These are phyloP conservation scores for Ptychodera flava DNA, from an alignment of 35 echinoderm and acorn worm genomes.

Conservation along the genomic window DNA sequence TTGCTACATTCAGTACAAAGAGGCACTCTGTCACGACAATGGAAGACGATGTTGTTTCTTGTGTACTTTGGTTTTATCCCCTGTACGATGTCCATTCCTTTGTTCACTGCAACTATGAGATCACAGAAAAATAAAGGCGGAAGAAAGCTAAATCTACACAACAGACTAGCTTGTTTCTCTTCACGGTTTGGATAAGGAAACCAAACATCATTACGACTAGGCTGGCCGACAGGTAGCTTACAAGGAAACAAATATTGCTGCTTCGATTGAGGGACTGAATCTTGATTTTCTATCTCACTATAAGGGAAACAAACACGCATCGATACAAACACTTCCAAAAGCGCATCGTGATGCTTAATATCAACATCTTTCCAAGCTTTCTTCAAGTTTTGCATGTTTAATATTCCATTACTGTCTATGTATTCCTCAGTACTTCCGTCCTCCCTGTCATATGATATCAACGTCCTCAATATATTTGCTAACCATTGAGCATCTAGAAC, in stretches of 20 bases:
- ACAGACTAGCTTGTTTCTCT: not conserved
- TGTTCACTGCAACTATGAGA: not conserved
- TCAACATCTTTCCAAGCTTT: not conserved
- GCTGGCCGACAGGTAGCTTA: not conserved
- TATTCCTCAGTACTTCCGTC: too few species aligned
- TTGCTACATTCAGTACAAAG: not conserved
- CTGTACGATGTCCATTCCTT: not conserved
- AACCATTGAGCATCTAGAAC: not conserved
- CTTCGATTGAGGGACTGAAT: not conserved
- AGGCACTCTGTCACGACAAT: not conserved
- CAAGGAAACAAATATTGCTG: not conserved
- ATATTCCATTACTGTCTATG: not conserved
- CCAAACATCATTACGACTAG: not conserved
- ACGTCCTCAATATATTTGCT: not conserved
- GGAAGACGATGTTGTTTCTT: not conserved
- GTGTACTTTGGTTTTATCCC: not conserved
- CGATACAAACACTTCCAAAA: not conserved
- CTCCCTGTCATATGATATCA: not conserved
- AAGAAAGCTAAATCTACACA: not conserved
- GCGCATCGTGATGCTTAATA: not conserved
- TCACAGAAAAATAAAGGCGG: not conserved
- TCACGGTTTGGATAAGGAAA: not conserved
- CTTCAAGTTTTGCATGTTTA: not conserved
- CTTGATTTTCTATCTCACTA: not conserved
- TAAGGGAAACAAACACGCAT: not conserved